phyloP scores from a whole-genome alignment of 2,888 invertebrate genomes.

The Drosophila pegasa region DNA sequence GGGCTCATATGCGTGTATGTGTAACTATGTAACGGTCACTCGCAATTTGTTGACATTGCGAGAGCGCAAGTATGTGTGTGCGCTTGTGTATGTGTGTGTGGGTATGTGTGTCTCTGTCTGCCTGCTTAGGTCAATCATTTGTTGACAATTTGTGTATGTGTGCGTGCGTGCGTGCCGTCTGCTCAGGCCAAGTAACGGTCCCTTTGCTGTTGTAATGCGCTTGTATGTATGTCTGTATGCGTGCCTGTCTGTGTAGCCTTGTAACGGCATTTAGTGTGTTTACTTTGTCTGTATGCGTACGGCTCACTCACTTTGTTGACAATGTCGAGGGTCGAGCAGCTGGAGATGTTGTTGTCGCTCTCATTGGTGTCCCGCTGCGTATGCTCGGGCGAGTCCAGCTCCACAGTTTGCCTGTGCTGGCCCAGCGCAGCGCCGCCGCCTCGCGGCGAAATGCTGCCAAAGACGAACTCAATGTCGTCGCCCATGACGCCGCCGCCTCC shows the following conservation, averaged over 20 bases:
- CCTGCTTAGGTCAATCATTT: conserved; percentile 9
- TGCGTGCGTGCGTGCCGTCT: neutral
- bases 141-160: conserved; percentile 5
- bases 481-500: conserved; percentile 46
- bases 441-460: conserved; percentile 82
- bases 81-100: neutral
- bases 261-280: conserved; percentile 6
- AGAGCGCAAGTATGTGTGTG: neutral
- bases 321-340: conserved; percentile 84
- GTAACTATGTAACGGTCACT: conserved; percentile 5
- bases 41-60: neutral
- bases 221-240: neutral
- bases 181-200: neutral
- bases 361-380: conserved; percentile 83
- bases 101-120: too few relatives aligned
- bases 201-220: neutral
- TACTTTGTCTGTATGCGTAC: conserved; percentile 5
- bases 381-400: conserved; percentile 77
- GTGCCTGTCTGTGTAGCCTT: neutral
- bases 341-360: conserved; percentile 84
- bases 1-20: neutral
- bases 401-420: conserved; percentile 46
- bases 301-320: conserved; percentile 82
- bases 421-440: conserved; percentile 42
- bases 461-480: conserved; percentile 76